Base-by-base conservation (phyloP, 2,888 invertebrate genomes). In the Agrotis clavis region DNA sequence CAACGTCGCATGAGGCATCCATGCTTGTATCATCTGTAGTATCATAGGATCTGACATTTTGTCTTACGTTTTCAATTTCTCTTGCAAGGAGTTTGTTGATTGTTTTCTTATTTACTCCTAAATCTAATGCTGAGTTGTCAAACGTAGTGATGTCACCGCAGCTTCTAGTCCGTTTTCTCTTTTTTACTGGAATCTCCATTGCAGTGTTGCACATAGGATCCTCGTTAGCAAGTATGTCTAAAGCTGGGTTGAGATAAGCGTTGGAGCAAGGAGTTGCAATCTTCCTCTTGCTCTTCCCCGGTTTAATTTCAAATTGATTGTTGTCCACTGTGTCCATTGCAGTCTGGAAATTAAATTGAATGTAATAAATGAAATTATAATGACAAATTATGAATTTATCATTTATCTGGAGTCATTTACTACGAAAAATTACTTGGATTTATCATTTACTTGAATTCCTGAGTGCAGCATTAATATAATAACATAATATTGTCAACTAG, bases 161-260 rank as follows among this genome's bases (percentile, higher is more conserved):
- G 72, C 94, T 96, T 66, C 90, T 92, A 0, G 94, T 92, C n/a
- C 92, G 82, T 82, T 96, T 95, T 0, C 94, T 90, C 77, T 95
- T 94, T 79, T 96, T 96, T 25, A 86, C 88, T 0, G 96, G 96
- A 25, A 92, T 92, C 87, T 96, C 96, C 96, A 96, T 96, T 9
- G 92, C 94, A 0, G 93, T 96, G 87, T 96, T 96, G 81, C 96
- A 95, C 91, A 96, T 96, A 6, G 91, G 93, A 73, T 96, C 96
- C 18, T 96, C 96, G 73, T 95, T 96, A 6, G 90, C 95, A 0
- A 96, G 90, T 0, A 96, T 86, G 71, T 96, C 96, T 1, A 96
- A 75, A 0, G 94, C 96, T 7, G 96, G 96, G 79, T 96, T 96
- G 14, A 95, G 86, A 79, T 96, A 96, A 0, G 90, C 94, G 77